A percentile compares a stretch with the other conserved stretches of the same genome.
Conservation (phyloP, 1,140 invertebrate species). For the Apis mellifera region Amel_HAv3.1 CM009931.2:23802001-23802500, state of each 20-base stretch:
- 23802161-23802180: conserved; percentile 88
- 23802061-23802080: conserved; percentile 86
- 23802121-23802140: conserved; percentile 84
- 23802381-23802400: background rate
- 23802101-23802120: conserved; percentile 85
- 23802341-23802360: background rate
- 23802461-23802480: too few relatives aligned
- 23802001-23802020: conserved; percentile 85
- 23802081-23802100: conserved; percentile 86
- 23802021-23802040: conserved; percentile 66
- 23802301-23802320: too few relatives aligned
- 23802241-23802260: background rate
- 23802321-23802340: background rate
- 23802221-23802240: conserved; percentile 15
- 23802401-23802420: too few relatives aligned
- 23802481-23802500: conserved; percentile 66
- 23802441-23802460: background rate
- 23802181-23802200: conserved; percentile 61
- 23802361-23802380: background rate
- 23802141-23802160: conserved; percentile 84
- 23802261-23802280: background rate
- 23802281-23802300: background rate
- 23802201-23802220: background rate
- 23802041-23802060: conserved; percentile 59
- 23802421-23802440: background rate